Base-by-base conservation (phyloP, 2,113 vertebrate species). In the Odocoileus virginianus region DNA sequence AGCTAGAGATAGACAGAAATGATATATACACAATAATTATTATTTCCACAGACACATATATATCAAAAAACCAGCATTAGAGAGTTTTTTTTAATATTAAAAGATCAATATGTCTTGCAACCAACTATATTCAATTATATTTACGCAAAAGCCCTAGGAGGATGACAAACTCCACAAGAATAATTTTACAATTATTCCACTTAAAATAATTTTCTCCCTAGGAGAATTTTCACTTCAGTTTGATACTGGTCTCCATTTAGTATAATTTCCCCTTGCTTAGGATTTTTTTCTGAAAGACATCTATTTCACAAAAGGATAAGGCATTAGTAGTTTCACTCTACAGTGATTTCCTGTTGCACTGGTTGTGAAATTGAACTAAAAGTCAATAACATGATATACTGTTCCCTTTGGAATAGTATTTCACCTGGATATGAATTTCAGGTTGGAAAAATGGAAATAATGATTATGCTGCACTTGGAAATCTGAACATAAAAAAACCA, bases 341-440 rank as follows among this genome's bases (percentile, higher is more conserved):
- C 78, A 45, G 55, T 57, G 47, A 89, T 95, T 96, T 82, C 57
- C 57, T 93, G 74, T 96, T 92, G 27, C 17, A 84, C 50, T 82
- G 33, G 25, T 60, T 95, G 52, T 8, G 17, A 57, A 96, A 96
- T 16, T 93, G 76, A 93, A 85, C 16, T 91, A 60, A 96, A 91
- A 92, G 82, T 96, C 91, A 94, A 16, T 45, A 95, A 91, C n/a
- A 60, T 71, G 86, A 96, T 54, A 91, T 94, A 19, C 30, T 92
- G 23, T 57, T 92, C 67, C 52, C 83, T 87, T 12, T 89, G 74
- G 94, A 94, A 96, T 76, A 83, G 45, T 89, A 91, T 96, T 96
- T 97, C n/a, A 94, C 43, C 28, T 95, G n/a, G 54, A 54, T 94
- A 83, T 93, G 93, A 95, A 89, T 91, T 95, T 96, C 11, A 92